Evolutionary conservation across 2,888 invertebrate genomes (phyloP).

Genomic region (Andrena trimmerana): DNA sequence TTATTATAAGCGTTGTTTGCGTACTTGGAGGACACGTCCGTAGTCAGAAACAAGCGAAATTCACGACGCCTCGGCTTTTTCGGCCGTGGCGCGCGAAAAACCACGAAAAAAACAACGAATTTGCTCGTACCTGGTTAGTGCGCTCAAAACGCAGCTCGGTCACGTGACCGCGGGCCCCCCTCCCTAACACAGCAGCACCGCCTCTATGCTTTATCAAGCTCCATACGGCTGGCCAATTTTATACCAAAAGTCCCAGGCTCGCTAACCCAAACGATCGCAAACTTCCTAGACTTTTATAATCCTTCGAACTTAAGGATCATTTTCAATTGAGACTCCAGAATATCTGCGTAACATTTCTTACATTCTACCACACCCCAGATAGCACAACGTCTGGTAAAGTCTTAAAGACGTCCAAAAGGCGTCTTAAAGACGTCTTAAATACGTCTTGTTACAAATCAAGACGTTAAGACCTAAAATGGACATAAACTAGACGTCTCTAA

Average conservation of each 20-base stretch:
- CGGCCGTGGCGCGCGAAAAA: constrained; percentile 77
- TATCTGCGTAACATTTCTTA: not conserved
- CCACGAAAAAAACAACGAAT: constrained; percentile 83
- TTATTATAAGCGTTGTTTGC: constrained; percentile 68
- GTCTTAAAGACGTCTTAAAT: no score
- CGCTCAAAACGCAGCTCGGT: constrained; percentile 89
- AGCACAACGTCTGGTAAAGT: no score
- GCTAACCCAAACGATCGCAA: constrained; percentile 9
- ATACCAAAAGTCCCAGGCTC: constrained; percentile 18
- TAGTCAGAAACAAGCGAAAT: constrained; percentile 71
- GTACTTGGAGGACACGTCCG: constrained; percentile 72
- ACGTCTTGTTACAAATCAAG: no score
- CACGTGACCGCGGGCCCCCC: constrained; percentile 87
- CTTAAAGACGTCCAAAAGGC: no score
- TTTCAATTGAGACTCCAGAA: not conserved
- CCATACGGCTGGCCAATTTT: constrained; percentile 49
- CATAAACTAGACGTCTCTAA: no score
- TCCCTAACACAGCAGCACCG: constrained; percentile 65
- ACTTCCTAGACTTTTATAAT: constrained; percentile 21
- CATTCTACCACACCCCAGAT: not conserved
- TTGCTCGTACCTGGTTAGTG: constrained; percentile 89
- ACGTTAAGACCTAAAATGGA: no score
- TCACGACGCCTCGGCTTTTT: constrained; percentile 74
- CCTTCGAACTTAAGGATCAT: not conserved
- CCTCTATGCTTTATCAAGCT: constrained; percentile 64